These are phyloP conservation scores for Pristis pectinata DNA, from an alignment of 2,797 vertebrate species.

Conservation along the genomic window DNA sequence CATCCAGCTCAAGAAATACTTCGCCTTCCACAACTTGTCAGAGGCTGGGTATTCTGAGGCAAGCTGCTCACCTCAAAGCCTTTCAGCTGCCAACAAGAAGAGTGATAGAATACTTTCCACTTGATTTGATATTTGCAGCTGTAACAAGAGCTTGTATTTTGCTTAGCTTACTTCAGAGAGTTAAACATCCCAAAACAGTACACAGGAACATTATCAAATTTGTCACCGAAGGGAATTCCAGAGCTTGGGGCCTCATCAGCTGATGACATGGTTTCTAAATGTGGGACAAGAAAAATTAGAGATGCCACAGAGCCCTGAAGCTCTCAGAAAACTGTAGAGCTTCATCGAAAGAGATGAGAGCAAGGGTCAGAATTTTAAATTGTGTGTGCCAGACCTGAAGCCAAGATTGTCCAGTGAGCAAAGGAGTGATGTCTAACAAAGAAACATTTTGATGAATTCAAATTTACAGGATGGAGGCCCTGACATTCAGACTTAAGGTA, in stretches of 20 bases:
- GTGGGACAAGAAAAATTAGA: not conserved
- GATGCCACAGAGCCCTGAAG: not conserved
- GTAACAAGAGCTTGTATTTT: not conserved
- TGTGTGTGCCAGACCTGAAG: no score
- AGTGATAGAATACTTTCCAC: not conserved
- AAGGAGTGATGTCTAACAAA: no score
- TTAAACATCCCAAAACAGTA: not conserved
- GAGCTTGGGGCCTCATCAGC: not conserved
- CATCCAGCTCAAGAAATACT: not conserved
- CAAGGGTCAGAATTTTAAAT: not conserved
- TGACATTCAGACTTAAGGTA: no score
- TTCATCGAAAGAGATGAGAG: not conserved
- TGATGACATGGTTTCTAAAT: not conserved
- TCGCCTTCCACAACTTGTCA: not conserved
- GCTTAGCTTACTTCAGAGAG: not conserved
- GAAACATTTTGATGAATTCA: no score
- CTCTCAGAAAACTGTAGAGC: not conserved
- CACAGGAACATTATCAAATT: not conserved
- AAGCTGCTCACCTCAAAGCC: not conserved
- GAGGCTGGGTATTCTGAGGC: not conserved
- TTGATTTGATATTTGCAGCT: not conserved
- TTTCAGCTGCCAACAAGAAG: not conserved
- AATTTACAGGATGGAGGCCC: no score
- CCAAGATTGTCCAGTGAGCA: no score
- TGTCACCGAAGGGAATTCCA: not conserved